A percentile compares a stretch with the other conserved stretches of the same genome.
These are phyloP conservation scores for Trichopria drosophilae DNA, from an alignment of 2,888 invertebrate genomes.

Conservation along the genomic window DNA sequence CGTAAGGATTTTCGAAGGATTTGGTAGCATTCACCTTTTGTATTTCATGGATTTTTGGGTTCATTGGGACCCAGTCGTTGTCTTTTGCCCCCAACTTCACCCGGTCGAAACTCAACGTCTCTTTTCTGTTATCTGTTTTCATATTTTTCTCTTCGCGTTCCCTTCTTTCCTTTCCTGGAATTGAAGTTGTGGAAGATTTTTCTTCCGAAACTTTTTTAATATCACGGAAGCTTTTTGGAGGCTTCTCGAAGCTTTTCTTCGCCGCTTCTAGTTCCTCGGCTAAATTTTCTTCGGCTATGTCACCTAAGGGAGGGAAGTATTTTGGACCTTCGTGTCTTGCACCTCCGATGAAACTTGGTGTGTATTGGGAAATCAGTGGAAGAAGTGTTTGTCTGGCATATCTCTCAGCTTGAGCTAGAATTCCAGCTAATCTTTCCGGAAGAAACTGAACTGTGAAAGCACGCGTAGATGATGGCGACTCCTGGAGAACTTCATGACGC, in stretches of 20 bases:
- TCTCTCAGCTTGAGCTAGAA: conserved; percentile 79
- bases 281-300: no score
- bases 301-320: conserved; percentile 66
- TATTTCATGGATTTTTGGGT: conserved; percentile 22
- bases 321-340: conserved; percentile 61
- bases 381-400: conserved; percentile 78
- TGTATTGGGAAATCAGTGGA: conserved; percentile 77
- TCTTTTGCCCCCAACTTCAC: background rate
- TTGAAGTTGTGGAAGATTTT: background rate
- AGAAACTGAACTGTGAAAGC: conserved; percentile 73
- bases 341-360: conserved; percentile 66
- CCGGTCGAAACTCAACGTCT: no score
- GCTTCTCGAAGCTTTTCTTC: background rate
- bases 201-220: no score
- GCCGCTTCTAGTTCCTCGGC: background rate
- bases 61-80: conserved; percentile 36
- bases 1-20: conserved; percentile 28
- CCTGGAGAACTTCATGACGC: conserved; percentile 52
- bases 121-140: no score
- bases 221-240: no score
- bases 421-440: conserved; percentile 75
- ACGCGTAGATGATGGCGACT: conserved; percentile 46
- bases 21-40: no score
- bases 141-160: conserved; percentile 23
- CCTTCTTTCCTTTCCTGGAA: conserved; percentile 8